Conservation (phyloP, 2,888 invertebrate species). For the Epinotia bilunana region DNA sequence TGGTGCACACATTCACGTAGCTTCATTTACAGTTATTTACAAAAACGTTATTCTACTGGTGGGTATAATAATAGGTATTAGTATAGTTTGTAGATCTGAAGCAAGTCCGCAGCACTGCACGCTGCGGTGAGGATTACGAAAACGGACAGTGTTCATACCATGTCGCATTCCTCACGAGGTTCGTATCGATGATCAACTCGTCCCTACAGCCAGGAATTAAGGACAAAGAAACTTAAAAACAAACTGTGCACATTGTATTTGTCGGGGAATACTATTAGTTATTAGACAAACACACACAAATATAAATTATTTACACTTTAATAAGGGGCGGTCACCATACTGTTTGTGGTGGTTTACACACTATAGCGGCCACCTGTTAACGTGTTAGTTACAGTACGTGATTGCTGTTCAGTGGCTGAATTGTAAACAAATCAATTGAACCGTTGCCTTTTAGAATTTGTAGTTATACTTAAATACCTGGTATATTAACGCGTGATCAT, state of each 20-base stretch:
- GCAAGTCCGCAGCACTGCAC: background rate
- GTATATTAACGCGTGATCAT: background rate
- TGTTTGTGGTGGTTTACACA: constrained; percentile 6
- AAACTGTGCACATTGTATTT: background rate
- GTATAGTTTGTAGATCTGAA: background rate
- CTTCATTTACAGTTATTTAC: constrained; percentile 12
- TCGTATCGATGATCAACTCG: background rate
- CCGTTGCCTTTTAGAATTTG: background rate
- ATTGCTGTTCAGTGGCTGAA: constrained; percentile 2
- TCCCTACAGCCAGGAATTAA: background rate
- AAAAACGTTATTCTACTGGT: background rate
- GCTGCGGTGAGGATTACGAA: background rate
- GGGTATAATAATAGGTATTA: background rate
- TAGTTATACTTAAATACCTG: background rate
- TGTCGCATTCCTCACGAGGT: constrained; percentile 4
- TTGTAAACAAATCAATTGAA: constrained; percentile 20
- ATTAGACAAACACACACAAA: background rate
- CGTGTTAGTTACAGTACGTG: constrained; percentile 8
- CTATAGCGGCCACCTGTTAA: constrained; percentile 13
- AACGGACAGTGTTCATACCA: background rate
- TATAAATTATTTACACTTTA: constrained; percentile 12
- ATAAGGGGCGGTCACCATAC: background rate
- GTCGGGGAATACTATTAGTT: background rate
- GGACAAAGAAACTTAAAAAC: background rate
- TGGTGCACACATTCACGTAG: constrained; percentile 1